phyloP scores from a whole-genome alignment of 1,140 invertebrate genomes.

The Branchinecta lindahli region DNA sequence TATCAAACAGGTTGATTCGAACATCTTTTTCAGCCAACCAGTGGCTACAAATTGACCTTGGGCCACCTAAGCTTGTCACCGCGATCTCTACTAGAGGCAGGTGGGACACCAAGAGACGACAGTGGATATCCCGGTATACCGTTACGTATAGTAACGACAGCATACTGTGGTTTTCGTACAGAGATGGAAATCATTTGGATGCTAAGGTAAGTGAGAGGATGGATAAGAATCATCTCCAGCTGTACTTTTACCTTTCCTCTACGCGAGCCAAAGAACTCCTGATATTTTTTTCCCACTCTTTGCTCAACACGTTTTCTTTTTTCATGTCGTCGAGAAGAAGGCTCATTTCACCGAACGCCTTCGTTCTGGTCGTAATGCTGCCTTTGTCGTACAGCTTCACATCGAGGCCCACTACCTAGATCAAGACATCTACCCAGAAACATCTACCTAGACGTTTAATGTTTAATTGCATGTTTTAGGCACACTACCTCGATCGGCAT shows the following conservation, averaged over 20 bases:
- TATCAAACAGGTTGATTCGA: too few relatives aligned
- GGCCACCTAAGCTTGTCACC: conserved; percentile 39
- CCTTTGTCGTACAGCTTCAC: too few relatives aligned
- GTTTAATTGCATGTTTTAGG: too few relatives aligned
- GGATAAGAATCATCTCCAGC: too few relatives aligned
- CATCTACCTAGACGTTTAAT: too few relatives aligned
- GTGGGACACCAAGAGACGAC: conserved; percentile 35
- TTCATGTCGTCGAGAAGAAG: too few relatives aligned
- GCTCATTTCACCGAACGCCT: too few relatives aligned
- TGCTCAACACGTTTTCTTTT: neutral
- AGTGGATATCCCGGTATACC: conserved; percentile 41
- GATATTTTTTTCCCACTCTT: neutral
- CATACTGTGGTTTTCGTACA: conserved; percentile 39
- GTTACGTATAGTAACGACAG: conserved; percentile 42
- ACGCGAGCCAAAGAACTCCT: too few relatives aligned
- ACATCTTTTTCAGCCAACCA: conserved; percentile 32
- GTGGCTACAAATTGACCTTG: conserved; percentile 43
- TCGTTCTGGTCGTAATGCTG: too few relatives aligned
- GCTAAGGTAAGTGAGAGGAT: conserved; percentile 35
- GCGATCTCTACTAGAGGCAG: conserved; percentile 40
- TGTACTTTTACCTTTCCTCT: neutral
- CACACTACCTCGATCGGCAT: too few relatives aligned
- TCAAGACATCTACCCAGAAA: too few relatives aligned
- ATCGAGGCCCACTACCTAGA: too few relatives aligned
- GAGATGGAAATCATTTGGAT: conserved; percentile 39